Conservation (phyloP, 2,797 vertebrate species). For the Typhlichthys subterraneus region DNA sequence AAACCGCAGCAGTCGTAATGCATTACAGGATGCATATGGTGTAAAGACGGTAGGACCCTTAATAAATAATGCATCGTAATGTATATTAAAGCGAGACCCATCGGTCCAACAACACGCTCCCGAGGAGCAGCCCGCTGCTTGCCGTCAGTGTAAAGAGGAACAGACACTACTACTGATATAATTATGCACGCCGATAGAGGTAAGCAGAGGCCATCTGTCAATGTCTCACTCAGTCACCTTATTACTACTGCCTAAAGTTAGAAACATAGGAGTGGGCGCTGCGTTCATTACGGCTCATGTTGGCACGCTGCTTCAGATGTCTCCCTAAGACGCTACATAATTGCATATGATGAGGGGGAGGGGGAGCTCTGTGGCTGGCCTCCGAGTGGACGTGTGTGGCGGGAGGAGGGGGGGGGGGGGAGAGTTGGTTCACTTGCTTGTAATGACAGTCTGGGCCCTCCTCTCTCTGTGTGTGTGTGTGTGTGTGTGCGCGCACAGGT, state of each 20-base stretch:
- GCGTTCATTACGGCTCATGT: constrained; percentile 75
- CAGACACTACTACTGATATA: constrained; percentile 72
- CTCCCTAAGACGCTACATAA: constrained; percentile 71
- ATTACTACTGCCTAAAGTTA: constrained; percentile 80
- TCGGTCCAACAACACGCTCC: constrained; percentile 55
- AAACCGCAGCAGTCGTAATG: constrained; percentile 74
- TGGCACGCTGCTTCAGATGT: constrained; percentile 69
- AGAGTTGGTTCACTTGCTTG: constrained; percentile 1
- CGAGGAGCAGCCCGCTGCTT: constrained; percentile 59
- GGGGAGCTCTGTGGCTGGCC: constrained; percentile 60
- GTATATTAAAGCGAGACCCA: constrained; percentile 77
- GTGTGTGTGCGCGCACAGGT: background rate
- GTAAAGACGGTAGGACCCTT: constrained; percentile 70
- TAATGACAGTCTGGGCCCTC: constrained; percentile 46
- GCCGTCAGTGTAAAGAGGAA: constrained; percentile 66
- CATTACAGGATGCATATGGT: constrained; percentile 76
- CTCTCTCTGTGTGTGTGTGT: background rate
- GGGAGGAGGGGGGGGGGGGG: background rate
- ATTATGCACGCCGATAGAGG: constrained; percentile 78
- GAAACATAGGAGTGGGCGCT: constrained; percentile 76
- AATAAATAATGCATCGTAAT: constrained; percentile 84
- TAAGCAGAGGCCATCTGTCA: constrained; percentile 81
- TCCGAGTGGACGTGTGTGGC: constrained; percentile 72
- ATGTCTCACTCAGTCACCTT: constrained; percentile 80
- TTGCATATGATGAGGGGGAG: constrained; percentile 70